Base-by-base conservation (phyloP, 1,140 invertebrate genomes). In the Campodea augens region DNA sequence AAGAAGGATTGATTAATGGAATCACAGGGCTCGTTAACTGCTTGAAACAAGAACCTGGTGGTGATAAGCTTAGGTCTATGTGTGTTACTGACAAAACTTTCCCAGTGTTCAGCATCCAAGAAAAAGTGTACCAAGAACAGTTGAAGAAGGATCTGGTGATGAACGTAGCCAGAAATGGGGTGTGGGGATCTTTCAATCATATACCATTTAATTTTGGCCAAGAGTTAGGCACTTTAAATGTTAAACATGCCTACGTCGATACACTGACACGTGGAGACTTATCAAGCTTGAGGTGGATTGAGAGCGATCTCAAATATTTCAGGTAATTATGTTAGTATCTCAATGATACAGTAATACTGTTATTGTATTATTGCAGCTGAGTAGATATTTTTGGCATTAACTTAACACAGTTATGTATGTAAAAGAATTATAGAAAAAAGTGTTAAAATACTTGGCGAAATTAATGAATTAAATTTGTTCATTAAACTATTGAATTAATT, bases 221-320 rank as follows among this genome's bases (percentile, higher is more conserved):
- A n/a, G n/a, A n/a, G n/a, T n/a, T n/a, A n/a, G n/a, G n/a, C n/a
- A 15, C 27, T 15, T 32, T 32, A 15, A 32, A 32, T 32, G 27
- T 32, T 32, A 32, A 62, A 13, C 80, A 93, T 63, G 78, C 75
- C 0, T 89, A 73, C 57, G 74, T 80, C 0, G 86, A 91, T 61
- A 74, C 81, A 1, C 50, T 72, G 1, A 76, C 77, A 5, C 71
- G 78, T 51, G 87, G 89, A 41, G 90, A 96, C 60, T 62, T 97
- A 18, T 81, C 78, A 0, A 81, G 81, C 25, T 57, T 97, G 1
- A 71, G 62, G 12, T 97, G 91, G 91, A 63, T 91, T 27, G n/a
- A n/a, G 65, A 74, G 27, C 7, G 27, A 32, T 15, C 27, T 10
- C 15, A 10, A 32, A 32, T 7, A 15, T 15, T 10, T 7, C 7